These are phyloP conservation scores for Microcebus murinus DNA, from an alignment of 2,113 vertebrate species.

Conservation along the genomic window DNA sequence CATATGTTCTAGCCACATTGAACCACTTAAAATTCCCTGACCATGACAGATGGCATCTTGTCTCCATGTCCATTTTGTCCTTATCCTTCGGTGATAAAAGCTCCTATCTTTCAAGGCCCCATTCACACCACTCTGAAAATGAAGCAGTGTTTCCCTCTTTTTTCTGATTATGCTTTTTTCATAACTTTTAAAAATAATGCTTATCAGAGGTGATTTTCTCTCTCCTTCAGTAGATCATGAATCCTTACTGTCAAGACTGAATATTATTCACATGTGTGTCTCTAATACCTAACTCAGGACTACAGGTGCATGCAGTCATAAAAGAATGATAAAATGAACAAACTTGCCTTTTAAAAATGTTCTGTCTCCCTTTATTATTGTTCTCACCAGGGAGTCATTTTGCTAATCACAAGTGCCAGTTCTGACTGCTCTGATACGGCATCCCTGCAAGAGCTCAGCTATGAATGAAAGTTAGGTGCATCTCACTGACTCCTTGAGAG, in stretches of 20 bases:
- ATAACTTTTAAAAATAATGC: background rate
- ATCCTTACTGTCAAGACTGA: background rate
- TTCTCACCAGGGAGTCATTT: constrained; percentile 21
- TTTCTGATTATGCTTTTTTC: background rate
- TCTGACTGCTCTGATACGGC: background rate
- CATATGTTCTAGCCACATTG: background rate
- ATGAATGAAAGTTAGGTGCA: background rate
- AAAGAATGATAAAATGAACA: background rate
- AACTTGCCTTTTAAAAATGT: background rate
- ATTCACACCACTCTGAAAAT: background rate
- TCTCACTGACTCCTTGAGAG: background rate
- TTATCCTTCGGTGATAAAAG: background rate
- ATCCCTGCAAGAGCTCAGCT: background rate
- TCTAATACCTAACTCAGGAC: background rate
- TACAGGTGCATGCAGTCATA: background rate
- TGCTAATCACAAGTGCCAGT: background rate
- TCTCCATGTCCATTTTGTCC: background rate
- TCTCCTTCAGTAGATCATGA: background rate
- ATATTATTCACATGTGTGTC: background rate
- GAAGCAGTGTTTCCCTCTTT: background rate
- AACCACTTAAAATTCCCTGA: background rate
- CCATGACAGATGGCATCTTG: constrained; percentile 45
- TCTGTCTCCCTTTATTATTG: background rate
- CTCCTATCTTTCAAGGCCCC: background rate
- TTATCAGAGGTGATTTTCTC: background rate